phyloP scores from a whole-genome alignment of 1,140 invertebrate genomes.

The Papilio machaon region DNA sequence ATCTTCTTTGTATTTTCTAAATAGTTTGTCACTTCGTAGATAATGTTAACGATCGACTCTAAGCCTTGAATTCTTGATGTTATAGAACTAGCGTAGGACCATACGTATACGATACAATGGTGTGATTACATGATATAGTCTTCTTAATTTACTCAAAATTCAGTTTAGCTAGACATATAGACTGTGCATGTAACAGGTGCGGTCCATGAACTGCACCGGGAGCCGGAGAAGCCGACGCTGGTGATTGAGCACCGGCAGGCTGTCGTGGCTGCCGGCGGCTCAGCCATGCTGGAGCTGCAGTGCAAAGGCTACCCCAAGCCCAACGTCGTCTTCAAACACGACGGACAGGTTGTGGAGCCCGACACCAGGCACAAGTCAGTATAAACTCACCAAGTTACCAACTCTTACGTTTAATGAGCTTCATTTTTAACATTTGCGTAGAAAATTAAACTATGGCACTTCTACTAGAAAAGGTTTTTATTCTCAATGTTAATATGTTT shows the following conservation, averaged over 20 bases:
- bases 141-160: too few species aligned
- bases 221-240: constrained; percentile 91
- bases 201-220: constrained; percentile 90
- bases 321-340: constrained; percentile 93
- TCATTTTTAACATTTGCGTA: too few species aligned
- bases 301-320: constrained; percentile 97
- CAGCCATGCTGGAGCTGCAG: constrained; percentile 97
- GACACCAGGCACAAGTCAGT: constrained; percentile 90
- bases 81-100: too few species aligned
- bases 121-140: too few species aligned
- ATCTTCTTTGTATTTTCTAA: too few species aligned
- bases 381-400: background rate
- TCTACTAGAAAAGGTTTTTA: background rate
- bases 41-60: too few species aligned
- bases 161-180: too few species aligned
- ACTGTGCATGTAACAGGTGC: constrained; percentile 83
- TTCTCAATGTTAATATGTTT: background rate
- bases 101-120: too few species aligned
- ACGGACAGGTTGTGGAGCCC: constrained; percentile 90
- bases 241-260: constrained; percentile 88
- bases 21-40: too few species aligned
- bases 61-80: too few species aligned
- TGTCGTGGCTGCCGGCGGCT: constrained; percentile 91
- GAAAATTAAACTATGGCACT: too few species aligned
- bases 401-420: background rate